Percentiles rank a stretch among this genome's conserved stretches.
These are phyloP conservation scores for Notiomystis cincta DNA, from an alignment of 2,113 vertebrate genomes.

Conservation along the genomic window DNA sequence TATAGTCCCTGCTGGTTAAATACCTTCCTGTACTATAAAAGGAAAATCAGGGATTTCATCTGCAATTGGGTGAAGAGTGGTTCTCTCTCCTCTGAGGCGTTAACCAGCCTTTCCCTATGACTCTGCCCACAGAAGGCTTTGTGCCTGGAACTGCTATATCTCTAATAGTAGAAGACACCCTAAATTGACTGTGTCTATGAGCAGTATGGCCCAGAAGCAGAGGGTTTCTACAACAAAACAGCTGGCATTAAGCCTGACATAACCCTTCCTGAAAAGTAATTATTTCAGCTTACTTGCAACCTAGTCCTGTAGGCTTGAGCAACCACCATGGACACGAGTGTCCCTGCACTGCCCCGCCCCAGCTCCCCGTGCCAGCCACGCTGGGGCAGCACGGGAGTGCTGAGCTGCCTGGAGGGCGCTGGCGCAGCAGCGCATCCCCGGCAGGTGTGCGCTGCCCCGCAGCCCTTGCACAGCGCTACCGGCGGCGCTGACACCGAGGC, in stretches of 20 bases:
- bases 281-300: background rate
- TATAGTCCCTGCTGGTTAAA: background rate
- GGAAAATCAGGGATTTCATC: background rate
- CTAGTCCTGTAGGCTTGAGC: background rate
- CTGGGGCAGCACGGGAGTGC: accelerated
- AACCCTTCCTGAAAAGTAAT: background rate
- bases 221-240: background rate
- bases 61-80: background rate
- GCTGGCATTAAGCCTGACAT: background rate
- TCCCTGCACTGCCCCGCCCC: accelerated
- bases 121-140: background rate
- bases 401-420: accelerated
- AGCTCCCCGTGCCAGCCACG: background rate
- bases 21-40: background rate
- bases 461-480: background rate
- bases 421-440: accelerated
- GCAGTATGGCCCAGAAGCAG: background rate
- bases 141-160: background rate
- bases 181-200: background rate
- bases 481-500: background rate
- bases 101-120: background rate
- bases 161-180: background rate
- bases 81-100: background rate
- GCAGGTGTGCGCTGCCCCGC: accelerated
- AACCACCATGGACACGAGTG: accelerated